Evolutionary conservation across 2,888 invertebrate species (phyloP), one percentile per base, ranked within the genome.

Genomic region (Drosophila putrida): DNA sequence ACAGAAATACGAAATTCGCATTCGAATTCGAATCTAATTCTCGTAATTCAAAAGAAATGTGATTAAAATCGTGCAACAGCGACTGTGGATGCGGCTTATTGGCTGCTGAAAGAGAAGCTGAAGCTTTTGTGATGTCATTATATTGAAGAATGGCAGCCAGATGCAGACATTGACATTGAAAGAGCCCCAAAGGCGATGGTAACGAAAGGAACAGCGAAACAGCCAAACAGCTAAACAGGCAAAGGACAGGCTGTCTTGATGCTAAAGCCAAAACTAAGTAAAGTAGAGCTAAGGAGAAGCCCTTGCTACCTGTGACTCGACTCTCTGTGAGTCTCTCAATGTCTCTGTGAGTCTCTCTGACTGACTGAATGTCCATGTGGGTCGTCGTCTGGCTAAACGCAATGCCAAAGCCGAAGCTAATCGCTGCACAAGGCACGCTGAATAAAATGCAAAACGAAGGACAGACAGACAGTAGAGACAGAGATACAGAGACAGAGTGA

Each of bases 111-210:
- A 77, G 59, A 57, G 61, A 64, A 72, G 67, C 67, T 67, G 63
- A 47, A 64, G 86, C 91, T 90, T 91, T 91, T 91, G 91, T 91
- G 90, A 90, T 91, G 91, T 91, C 91, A 91, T 91, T 91, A 91
- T 90, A 88, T 91, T 91, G 91, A 90, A 91, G 89, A 89, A 90
- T 91, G 88, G 88, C 83, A 88, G 82, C 79, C 78, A 63, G 71
- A 74, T 74, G 74, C 77, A 75, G 75, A 76, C 77, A 84, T 83
- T 83, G 88, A 88, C 88, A 89, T 85, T 85, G 83, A 86, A 89
- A 86, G 81, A 65, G 60, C 47, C 60, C 36, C 31, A 53, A 49
- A 73, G 59, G 28, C 49, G 33, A 63, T 35, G 49, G 43, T 35
- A 51, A 25, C 39, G 44, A 36, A 47, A 65, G 49, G 49, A 11